Conservation (phyloP, 2,797 vertebrate genomes). For the Spinibarbus caldwelli region DNA sequence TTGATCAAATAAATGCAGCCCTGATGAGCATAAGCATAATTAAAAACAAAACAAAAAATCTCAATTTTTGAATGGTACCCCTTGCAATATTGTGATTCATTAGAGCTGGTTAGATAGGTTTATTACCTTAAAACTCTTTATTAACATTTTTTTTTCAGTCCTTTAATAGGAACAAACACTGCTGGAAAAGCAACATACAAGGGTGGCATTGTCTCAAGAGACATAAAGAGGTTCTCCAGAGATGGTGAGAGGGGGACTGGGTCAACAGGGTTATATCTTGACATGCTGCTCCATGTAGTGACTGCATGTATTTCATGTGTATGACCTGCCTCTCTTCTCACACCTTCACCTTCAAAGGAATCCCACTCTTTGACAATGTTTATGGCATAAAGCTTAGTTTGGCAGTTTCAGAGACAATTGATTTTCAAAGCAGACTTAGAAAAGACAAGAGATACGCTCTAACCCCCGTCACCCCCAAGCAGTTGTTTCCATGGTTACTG, state of each 20-base stretch:
- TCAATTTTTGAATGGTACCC: too few relatives aligned
- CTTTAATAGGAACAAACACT: too few relatives aligned
- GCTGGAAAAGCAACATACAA: too few relatives aligned
- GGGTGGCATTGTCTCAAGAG: too few relatives aligned
- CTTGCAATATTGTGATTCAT: too few relatives aligned
- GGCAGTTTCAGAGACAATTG: background rate
- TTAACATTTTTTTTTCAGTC: too few relatives aligned
- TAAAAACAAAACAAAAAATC: too few relatives aligned
- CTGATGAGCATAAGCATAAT: too few relatives aligned
- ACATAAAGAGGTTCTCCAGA: too few relatives aligned
- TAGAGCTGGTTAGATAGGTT: too few relatives aligned
- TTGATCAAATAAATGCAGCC: too few relatives aligned
- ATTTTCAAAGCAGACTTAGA: slow-evolving; percentile 24
- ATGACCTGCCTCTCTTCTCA: background rate
- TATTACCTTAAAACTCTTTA: too few relatives aligned
- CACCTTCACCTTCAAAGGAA: background rate
- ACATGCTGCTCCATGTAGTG: background rate
- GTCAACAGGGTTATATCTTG: background rate
- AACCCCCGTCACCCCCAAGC: slow-evolving; percentile 43
- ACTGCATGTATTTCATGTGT: background rate
- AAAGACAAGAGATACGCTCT: slow-evolving; percentile 18
- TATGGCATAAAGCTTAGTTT: background rate
- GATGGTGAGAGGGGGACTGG: background rate
- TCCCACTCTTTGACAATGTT: slow-evolving; percentile 25
- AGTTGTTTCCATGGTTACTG: slow-evolving; percentile 49